These are phyloP conservation scores for Hydra vulgaris DNA, from an alignment of 30 jellyfish, hydroid and myxozoan genomes.

Conservation along the genomic window DNA sequence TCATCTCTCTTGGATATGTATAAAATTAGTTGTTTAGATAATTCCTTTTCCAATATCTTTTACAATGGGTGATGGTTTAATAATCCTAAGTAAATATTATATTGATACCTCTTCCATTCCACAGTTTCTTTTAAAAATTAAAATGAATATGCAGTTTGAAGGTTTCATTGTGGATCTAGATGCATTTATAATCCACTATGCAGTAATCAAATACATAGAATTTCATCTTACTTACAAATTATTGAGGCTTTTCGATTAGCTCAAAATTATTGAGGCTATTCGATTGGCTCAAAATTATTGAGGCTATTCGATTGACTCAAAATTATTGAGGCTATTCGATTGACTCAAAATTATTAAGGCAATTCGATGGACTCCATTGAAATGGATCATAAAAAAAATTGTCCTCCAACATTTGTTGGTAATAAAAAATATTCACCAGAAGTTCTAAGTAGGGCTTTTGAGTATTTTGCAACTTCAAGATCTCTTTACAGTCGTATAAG, in stretches of 20 bases:
- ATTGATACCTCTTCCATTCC: neutral
- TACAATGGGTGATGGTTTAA: neutral
- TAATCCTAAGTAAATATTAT: neutral
- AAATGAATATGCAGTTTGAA: neutral
- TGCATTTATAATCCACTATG: too few species aligned
- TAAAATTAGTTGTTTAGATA: neutral
- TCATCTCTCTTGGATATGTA: neutral
- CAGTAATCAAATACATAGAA: too few species aligned
- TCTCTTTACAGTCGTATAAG: neutral
- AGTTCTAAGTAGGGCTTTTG: neutral
- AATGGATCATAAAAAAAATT: neutral
- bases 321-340: neutral
- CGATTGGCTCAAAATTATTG: neutral
- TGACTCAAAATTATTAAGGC: too few species aligned
- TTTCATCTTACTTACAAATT: neutral
- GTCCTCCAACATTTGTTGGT: neutral
- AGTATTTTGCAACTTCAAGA: constrained; percentile 1
- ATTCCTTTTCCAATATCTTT: neutral
- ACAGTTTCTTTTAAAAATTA: neutral
- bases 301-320: neutral
- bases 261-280: neutral
- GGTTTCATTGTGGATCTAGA: too few species aligned
- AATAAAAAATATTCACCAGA: neutral
- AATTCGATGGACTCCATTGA: neutral
- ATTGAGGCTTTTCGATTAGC: neutral